These are phyloP conservation scores for Rhagophthalmus giganteus DNA, from an alignment of 2,888 invertebrate species.

Conservation along the genomic window DNA sequence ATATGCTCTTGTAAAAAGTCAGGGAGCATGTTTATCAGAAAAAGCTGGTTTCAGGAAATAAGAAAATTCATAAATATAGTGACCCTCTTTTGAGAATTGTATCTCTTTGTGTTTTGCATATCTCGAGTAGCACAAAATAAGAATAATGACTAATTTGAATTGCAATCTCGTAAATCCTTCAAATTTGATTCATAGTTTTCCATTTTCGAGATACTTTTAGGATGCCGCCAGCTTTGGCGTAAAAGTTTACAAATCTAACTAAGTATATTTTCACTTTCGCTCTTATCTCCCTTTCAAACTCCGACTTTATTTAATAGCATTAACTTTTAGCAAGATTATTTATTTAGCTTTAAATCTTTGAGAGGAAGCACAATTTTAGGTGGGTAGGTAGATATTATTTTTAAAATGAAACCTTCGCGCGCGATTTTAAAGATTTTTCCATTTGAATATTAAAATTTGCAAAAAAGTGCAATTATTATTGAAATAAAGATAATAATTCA, in stretches of 20 bases:
- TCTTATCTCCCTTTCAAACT: slow-evolving; percentile 17
- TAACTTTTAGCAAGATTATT: slow-evolving; percentile 5
- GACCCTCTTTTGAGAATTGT: slow-evolving; percentile 26
- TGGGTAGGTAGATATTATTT: too few species aligned
- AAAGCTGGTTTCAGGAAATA: slow-evolving; percentile 10
- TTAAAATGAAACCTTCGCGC: too few species aligned
- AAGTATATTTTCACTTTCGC: slow-evolving; percentile 27
- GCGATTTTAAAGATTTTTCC: too few species aligned
- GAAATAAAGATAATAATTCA: too few species aligned
- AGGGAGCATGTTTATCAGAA: too few species aligned
- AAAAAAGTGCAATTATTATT: too few species aligned
- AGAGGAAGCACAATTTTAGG: background rate
- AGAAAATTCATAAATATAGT: slow-evolving; percentile 23
- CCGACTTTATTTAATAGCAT: slow-evolving; percentile 10
- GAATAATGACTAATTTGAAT: slow-evolving; percentile 53
- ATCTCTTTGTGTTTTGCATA: slow-evolving; percentile 30
- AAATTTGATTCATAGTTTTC: slow-evolving; percentile 49
- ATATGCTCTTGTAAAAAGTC: too few species aligned
- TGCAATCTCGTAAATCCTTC: slow-evolving; percentile 52
- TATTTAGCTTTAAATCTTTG: slow-evolving; percentile 1
- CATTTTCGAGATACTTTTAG: slow-evolving; percentile 25
- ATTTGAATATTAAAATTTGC: too few species aligned
- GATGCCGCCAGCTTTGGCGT: slow-evolving; percentile 17
- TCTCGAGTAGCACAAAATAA: slow-evolving; percentile 35
- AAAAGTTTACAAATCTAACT: slow-evolving; percentile 29